phyloP scores from a whole-genome alignment of 2,888 invertebrate species.

The Plusia festucae region DNA sequence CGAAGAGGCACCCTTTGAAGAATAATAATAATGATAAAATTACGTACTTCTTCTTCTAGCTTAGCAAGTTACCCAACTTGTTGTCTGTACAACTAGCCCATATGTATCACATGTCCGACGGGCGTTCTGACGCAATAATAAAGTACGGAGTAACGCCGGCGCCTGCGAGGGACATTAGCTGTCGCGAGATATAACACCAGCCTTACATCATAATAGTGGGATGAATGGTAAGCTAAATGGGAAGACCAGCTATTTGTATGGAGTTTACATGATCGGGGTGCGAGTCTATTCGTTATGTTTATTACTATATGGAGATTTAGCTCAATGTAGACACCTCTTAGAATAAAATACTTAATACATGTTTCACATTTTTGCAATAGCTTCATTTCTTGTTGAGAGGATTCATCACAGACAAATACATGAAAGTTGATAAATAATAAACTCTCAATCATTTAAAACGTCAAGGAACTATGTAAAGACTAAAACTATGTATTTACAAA shows the following conservation, averaged over 20 bases:
- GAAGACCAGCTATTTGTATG: slow-evolving; percentile 19
- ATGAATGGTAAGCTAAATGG: slow-evolving; percentile 44
- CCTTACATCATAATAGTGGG: slow-evolving; percentile 48
- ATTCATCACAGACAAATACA: too few species aligned
- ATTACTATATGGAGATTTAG: neutral
- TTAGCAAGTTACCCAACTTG: slow-evolving; percentile 29
- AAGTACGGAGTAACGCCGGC: slow-evolving; percentile 27
- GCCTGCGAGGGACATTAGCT: slow-evolving; percentile 11
- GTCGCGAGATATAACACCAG: slow-evolving; percentile 47
- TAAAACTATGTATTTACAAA: too few species aligned
- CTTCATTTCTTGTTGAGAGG: too few species aligned
- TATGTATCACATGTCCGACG: slow-evolving; percentile 32
- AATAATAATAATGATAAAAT: too few species aligned
- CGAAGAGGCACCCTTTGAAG: too few species aligned
- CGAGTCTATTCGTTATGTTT: too few species aligned
- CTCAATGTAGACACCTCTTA: too few species aligned
- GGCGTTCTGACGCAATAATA: slow-evolving; percentile 23
- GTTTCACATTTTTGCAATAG: too few species aligned
- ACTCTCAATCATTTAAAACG: too few species aligned
- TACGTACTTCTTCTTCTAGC: slow-evolving; percentile 15
- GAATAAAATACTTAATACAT: too few species aligned
- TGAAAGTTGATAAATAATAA: too few species aligned
- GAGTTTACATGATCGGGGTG: neutral
- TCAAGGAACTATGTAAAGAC: too few species aligned
- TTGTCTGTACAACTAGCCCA: slow-evolving; percentile 20